Conservation (phyloP, 2,113 vertebrate genomes). For the Muscicapa adusta region DNA sequence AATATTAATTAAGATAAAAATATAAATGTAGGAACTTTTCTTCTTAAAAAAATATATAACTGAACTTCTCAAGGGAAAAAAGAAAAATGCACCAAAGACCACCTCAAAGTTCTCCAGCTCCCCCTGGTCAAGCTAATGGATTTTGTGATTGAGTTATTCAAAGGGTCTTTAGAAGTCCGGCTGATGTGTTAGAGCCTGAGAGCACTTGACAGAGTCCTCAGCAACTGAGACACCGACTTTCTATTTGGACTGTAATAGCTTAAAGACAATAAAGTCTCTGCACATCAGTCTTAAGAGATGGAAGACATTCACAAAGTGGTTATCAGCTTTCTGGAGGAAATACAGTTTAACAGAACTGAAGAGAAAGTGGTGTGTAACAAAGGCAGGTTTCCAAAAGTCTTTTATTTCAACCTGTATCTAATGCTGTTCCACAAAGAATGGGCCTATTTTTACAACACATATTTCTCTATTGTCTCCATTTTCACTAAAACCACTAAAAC, state of each 20-base stretch:
- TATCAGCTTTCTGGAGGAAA: not conserved
- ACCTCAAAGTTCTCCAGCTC: not conserved
- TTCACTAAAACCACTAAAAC: not conserved
- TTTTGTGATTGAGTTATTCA: not conserved
- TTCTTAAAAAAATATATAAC: not conserved
- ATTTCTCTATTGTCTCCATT: not conserved
- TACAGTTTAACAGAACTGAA: not conserved
- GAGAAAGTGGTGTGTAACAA: not conserved
- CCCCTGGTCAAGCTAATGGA: not conserved
- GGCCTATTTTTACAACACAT: not conserved
- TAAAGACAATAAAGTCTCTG: not conserved
- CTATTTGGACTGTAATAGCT: not conserved
- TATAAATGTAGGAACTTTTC: not conserved
- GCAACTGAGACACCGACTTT: not conserved
- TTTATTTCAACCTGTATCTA: not conserved
- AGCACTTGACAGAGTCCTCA: not conserved
- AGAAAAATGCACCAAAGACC: not conserved
- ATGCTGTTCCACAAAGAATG: not conserved
- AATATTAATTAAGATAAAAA: not conserved
- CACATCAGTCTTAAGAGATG: not conserved
- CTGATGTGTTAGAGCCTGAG: not conserved
- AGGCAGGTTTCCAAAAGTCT: not conserved
- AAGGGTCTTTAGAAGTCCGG: not conserved
- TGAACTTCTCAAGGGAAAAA: not conserved
- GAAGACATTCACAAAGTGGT: not conserved